Evolutionary conservation across 1,140 invertebrate species (phyloP).

Genomic region (Diorhabda elongata): DNA sequence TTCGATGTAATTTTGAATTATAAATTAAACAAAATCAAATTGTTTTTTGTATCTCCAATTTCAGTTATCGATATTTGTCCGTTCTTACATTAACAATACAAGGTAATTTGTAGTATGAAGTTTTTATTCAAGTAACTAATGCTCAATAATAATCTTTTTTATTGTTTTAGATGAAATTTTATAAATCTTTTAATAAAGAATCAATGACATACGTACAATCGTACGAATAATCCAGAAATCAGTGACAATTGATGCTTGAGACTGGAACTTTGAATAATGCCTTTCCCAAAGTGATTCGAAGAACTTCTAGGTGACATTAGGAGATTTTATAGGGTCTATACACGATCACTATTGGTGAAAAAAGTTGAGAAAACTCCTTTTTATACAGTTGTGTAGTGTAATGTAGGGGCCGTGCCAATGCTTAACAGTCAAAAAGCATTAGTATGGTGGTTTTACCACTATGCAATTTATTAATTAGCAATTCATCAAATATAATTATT

Average conservation of each 20-base stretch:
- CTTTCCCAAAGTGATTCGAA: neutral
- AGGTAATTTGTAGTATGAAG: constrained; percentile 11
- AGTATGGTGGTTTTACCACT: too few relatives aligned
- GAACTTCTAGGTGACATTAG: neutral
- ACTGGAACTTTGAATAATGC: neutral
- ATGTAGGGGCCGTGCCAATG: too few relatives aligned
- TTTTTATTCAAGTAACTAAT: constrained; percentile 4
- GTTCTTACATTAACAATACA: constrained; percentile 6
- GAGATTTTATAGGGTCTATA: neutral
- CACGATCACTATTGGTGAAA: too few relatives aligned
- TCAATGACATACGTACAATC: neutral
- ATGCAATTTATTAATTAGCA: too few relatives aligned
- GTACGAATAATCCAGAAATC: too few relatives aligned
- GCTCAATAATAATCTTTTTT: constrained; percentile 18
- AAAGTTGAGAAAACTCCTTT: too few relatives aligned
- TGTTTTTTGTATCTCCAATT: neutral
- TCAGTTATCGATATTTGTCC: neutral
- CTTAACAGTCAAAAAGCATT: too few relatives aligned
- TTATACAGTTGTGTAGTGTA: too few relatives aligned
- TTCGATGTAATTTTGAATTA: neutral
- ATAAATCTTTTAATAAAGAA: constrained; percentile 8
- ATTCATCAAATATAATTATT: too few relatives aligned
- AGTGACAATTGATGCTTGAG: neutral
- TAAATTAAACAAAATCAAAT: neutral
- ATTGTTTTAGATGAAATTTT: constrained; percentile 11